Evolutionary conservation across 2,797 vertebrate genomes (phyloP).

Genomic region (Cryptoprocta ferox): DNA sequence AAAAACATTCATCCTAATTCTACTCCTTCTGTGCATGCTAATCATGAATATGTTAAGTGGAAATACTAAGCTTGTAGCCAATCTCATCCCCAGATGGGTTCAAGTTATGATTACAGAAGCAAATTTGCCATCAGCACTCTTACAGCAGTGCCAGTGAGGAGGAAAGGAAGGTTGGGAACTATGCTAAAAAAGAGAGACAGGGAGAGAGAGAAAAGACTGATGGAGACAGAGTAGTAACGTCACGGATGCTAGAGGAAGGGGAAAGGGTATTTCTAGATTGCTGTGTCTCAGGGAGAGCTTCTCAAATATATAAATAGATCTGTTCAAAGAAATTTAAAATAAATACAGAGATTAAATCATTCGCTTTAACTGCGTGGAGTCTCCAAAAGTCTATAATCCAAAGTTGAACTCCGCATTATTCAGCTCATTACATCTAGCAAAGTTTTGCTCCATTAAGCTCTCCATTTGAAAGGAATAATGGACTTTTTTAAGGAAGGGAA

Average conservation of each 20-base stretch:
- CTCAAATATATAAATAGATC: conserved; percentile 21
- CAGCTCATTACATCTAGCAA: conserved; percentile 31
- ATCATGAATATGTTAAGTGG: conserved; percentile 89
- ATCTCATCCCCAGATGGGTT: conserved; percentile 88
- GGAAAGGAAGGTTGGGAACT: conserved; percentile 80
- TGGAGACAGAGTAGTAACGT: conserved; percentile 60
- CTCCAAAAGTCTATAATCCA: conserved; percentile 37
- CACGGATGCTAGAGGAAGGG: background rate
- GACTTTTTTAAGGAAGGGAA: conserved; percentile 14
- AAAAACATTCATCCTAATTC: conserved; percentile 92
- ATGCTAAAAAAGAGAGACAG: conserved; percentile 1
- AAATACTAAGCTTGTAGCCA: conserved; percentile 88
- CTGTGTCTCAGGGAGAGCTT: conserved; percentile 5
- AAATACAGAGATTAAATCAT: conserved; percentile 46
- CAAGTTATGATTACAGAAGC: conserved; percentile 89
- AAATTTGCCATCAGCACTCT: conserved; percentile 88
- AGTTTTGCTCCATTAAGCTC: conserved; percentile 30
- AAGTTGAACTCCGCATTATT: conserved; percentile 44
- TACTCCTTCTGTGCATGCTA: conserved; percentile 89
- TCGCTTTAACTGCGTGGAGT: conserved; percentile 28
- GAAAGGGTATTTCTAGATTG: conserved; percentile 40
- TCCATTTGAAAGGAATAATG: conserved; percentile 68
- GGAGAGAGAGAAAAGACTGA: conserved; percentile 8
- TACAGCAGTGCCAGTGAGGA: conserved; percentile 82
- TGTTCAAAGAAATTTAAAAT: conserved; percentile 52